Evolutionary conservation across 2,797 vertebrate species (phyloP).

Genomic region (Rhabdomys pumilio): DNA sequence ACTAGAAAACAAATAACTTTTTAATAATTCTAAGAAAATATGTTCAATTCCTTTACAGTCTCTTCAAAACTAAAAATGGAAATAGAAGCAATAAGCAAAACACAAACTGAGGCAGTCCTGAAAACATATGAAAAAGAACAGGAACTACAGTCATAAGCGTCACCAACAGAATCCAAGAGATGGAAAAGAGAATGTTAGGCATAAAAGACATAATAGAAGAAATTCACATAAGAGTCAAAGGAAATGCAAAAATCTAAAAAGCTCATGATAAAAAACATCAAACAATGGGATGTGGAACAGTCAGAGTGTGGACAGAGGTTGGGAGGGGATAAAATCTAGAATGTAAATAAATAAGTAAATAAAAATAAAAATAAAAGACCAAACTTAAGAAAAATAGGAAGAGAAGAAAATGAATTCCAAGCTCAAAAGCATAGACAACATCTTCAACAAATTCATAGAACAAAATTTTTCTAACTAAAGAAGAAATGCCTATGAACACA

Average conservation of each 20-base stretch:
- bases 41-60: not conserved
- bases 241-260: not conserved
- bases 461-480: not conserved
- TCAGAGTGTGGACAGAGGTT: no score
- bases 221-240: not conserved
- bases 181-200: not conserved
- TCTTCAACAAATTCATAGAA: not conserved
- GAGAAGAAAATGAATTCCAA: not conserved
- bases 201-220: not conserved
- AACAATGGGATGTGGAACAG: no score
- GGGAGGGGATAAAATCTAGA: no score
- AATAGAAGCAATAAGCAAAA: not conserved
- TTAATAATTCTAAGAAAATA: not conserved
- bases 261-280: not conserved
- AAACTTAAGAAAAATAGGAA: not conserved
- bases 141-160: not conserved
- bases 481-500: not conserved
- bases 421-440: not conserved
- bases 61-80: not conserved
- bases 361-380: no score
- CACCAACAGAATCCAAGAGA: not conserved
- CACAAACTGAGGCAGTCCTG: not conserved
- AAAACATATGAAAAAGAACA: not conserved
- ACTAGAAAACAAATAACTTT: not conserved
- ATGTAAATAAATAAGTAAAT: not conserved